Conservation (phyloP, 2,797 vertebrate genomes). For the Neomorphus geoffroyi region DNA sequence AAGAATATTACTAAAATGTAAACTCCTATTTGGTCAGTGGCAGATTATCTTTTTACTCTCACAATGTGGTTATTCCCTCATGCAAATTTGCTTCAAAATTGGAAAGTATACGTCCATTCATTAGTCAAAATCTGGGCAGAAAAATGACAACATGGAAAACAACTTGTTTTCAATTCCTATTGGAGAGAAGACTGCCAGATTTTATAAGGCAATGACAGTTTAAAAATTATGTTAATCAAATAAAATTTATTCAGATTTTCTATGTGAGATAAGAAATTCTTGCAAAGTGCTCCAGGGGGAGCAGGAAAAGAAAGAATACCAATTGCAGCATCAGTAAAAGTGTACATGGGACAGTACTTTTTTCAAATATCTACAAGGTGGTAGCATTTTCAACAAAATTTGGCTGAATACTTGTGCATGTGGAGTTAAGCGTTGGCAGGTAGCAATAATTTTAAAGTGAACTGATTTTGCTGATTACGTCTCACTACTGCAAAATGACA, state of each 20-base stretch:
- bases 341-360: not conserved
- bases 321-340: not conserved
- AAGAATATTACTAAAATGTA: not conserved
- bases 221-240: not conserved
- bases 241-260: not conserved
- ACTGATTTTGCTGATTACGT: slow-evolving; percentile 3
- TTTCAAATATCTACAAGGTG: not conserved
- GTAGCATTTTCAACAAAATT: not conserved
- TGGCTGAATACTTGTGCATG: not conserved
- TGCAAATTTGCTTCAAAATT: not conserved
- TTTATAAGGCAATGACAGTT: not conserved
- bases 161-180: not conserved
- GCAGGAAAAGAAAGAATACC: not conserved
- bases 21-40: not conserved
- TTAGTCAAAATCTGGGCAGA: not conserved
- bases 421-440: not conserved
- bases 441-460: not conserved
- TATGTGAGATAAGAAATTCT: not conserved
- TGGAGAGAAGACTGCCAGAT: not conserved
- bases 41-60: not conserved
- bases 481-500: not conserved
- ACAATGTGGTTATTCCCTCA: not conserved
- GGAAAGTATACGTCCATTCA: not conserved
- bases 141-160: not conserved
- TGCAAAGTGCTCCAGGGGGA: not conserved